phyloP scores from a whole-genome alignment of 2,797 vertebrate genomes.

The Peromyscus melanophrys region DNA sequence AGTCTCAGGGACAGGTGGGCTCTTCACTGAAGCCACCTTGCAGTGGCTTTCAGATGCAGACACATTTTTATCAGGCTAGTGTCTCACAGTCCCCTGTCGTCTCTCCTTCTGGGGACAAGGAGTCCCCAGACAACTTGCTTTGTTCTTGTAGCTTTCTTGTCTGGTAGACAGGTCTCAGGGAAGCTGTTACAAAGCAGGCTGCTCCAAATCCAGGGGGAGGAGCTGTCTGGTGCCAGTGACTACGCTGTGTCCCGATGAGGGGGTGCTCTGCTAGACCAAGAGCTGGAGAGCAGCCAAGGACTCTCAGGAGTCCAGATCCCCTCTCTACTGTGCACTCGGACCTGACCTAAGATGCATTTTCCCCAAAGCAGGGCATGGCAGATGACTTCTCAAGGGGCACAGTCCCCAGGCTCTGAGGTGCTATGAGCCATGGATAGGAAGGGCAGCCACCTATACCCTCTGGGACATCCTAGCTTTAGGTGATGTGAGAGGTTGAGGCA shows the following conservation, averaged over 20 bases:
- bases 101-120: not conserved
- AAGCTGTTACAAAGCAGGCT: not conserved
- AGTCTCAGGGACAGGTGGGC: not conserved
- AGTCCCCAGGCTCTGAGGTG: not conserved
- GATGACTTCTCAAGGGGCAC: not conserved
- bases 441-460: not conserved
- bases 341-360: not conserved
- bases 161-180: rapidly evolving
- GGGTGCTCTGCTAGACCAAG: not conserved
- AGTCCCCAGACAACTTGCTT: not conserved
- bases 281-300: not conserved
- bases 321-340: not conserved
- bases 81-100: not conserved
- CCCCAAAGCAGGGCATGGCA: not conserved
- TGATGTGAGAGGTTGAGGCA: not conserved
- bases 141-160: rapidly evolving
- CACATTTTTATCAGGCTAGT: not conserved
- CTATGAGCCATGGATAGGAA: not conserved
- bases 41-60: not conserved
- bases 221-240: rapidly evolving
- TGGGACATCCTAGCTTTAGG: not conserved
- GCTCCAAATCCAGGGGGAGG: not conserved
- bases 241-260: not conserved
- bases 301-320: not conserved
- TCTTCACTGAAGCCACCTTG: not conserved